phyloP scores from a whole-genome alignment of 2,113 vertebrate species.

The Mungos mungo region DNA sequence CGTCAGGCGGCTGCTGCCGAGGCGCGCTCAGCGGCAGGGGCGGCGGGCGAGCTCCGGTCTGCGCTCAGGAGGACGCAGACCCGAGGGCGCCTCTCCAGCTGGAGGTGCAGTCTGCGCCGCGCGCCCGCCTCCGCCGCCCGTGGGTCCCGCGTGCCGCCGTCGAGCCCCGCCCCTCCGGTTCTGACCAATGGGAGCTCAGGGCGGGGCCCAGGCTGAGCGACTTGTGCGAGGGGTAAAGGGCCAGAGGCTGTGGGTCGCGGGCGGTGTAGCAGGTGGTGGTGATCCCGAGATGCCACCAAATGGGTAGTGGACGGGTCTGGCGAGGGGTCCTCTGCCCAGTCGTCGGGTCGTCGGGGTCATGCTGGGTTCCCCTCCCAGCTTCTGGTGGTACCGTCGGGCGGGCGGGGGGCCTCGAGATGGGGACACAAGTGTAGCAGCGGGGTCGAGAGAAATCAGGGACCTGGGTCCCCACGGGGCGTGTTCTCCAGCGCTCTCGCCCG shows the following conservation, averaged over 20 bases:
- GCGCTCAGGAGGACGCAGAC: background rate
- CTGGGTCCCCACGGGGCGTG: background rate
- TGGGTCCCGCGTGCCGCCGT: no score
- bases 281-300: rapidly evolving
- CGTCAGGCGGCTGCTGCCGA: background rate
- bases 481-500: background rate
- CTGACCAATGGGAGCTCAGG: background rate
- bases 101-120: rapidly evolving
- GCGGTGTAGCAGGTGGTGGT: background rate
- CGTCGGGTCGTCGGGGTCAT: background rate
- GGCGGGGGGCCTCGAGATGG: no score
- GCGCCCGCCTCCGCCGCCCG: rapidly evolving
- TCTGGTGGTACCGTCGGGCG: background rate
- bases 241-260: rapidly evolving
- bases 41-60: no score
- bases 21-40: background rate
- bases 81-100: rapidly evolving
- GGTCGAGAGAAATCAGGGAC: background rate
- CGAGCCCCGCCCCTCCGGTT: background rate
- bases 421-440: background rate
- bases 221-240: rapidly evolving
- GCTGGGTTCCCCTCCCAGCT: background rate
- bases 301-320: no score
- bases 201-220: background rate
- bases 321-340: background rate